Evolutionary conservation across 2,797 vertebrate genomes (phyloP), one percentile per base, ranked within the genome.

Genomic region (Halcyon leucocephala): DNA sequence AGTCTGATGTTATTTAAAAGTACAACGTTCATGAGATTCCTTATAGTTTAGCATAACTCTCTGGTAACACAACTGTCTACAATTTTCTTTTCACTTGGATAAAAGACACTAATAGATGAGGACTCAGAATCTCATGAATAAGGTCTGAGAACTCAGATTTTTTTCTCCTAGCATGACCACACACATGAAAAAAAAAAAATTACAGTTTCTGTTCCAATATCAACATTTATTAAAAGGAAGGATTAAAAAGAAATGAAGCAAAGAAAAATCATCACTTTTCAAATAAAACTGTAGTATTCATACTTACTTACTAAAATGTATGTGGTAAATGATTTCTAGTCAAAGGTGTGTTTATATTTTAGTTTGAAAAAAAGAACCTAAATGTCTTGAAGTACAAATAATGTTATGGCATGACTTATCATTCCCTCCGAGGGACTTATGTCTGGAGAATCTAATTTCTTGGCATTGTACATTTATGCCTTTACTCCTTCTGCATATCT

Each of bases 401-500:
- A 62, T n/a, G 19, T 35, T 78, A 54, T 58, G 52, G 46, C 42
- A 33, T 52, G 42, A 33, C 48, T 73, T 81, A 44, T 55, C 39
- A 52, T 61, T 89, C 44, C 22, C 73, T 86, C 44, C 82, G 79
- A 83, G 91, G 58, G 69, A 86, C 77, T 85, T 69, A 41, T 2
- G 24, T 57, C 49, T 41, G n/a, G 28, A 58, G 29, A 88, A 88
- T 70, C 49, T 33, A 2, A 67, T 65, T 93, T 81, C 65, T 88
- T 87, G 82, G 55, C 66, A 83, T 54, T 55, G 39, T 20, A 42
- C 49, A 73, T 93, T 95, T 62, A 72, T 95, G 74, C 54, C 72
- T 94, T 80, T 84, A 66, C 65, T 70, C 37, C 37, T 58, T 76
- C 90, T 77, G 69, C 55, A 95, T 86, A 71, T 79, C 77, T 62